phyloP scores from a whole-genome alignment of 2,113 vertebrate species.

The Haliaeetus leucogaster region DNA sequence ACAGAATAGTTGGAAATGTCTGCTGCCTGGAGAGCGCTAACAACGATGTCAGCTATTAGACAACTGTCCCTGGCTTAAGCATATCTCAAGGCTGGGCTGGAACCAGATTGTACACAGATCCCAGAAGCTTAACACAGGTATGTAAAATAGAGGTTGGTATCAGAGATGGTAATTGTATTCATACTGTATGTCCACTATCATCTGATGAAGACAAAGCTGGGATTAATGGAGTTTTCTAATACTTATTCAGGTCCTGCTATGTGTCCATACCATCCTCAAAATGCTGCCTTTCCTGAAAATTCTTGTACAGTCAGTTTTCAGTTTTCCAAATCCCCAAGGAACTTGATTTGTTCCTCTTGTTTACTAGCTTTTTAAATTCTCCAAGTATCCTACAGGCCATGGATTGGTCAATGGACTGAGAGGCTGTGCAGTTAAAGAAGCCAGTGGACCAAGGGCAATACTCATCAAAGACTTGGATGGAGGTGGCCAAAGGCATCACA shows the following conservation, averaged over 20 bases:
- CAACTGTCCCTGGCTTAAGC: not conserved
- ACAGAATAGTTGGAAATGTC: not conserved
- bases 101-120: not conserved
- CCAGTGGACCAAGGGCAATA: not conserved
- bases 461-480: constrained; percentile 35
- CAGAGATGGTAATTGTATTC: not conserved
- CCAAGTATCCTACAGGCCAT: not conserved
- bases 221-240: not conserved
- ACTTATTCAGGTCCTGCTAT: not conserved
- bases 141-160: not conserved
- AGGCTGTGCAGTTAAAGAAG: not conserved
- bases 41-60: not conserved
- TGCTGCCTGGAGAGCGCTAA: not conserved
- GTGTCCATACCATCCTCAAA: not conserved
- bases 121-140: not conserved
- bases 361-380: not conserved
- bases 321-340: not conserved
- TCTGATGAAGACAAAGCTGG: not conserved
- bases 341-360: not conserved
- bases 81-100: not conserved
- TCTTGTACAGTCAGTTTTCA: not conserved
- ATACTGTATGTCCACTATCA: not conserved
- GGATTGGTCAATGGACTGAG: not conserved
- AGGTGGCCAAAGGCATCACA: constrained; percentile 38
- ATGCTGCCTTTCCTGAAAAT: not conserved